Evolutionary conservation across 2,888 invertebrate species (phyloP), one percentile per base, ranked within the genome.

Genomic region (Ceriagrion tenellum): DNA sequence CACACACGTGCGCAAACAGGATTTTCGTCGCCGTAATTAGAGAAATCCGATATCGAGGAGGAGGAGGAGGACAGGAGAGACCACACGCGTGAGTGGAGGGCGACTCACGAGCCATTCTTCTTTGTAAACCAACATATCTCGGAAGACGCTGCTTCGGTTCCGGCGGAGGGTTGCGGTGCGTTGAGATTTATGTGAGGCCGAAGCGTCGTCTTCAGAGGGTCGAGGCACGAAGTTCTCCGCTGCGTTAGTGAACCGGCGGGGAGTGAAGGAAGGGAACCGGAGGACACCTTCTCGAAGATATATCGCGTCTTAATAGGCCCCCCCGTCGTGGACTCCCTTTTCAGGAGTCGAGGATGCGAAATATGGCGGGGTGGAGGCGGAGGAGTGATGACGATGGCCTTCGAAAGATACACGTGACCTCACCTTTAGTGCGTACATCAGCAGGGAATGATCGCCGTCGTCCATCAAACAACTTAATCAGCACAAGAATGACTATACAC

Each of bases 21-120:
- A 93, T 93, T 93, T 93, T 93, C 69, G 93, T 93, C 93, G 93
- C 93, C 40, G 93, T 93, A 93, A 93, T 93, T 93, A 93, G 93
- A 93, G 93, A 93, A 93, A 93, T 74, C 63, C 93, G 93, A 93
- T 93, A 59, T n/a, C 40, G n/a, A 3, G 20, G 91, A 91, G 47
- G 69, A n/a, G 59, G 35, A 35, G 90, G 59, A 59, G 59, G 90
- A 93, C n/a, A n/a, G n/a, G n/a, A 35, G 35, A 69, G 69, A 26
- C 26, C 69, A 69, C 69, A 69, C 81, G 81, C 26, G 26, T 74
- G 93, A n/a, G 63, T 40, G 40, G 90, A 18, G 35, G 59, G 20
- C 59, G 59, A 59, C 59, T 16, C 59, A 59, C 16, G 59, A 59
- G 10, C 26, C 93, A 93, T 93, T 93, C 93, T 93, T 55, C 35